Percentiles rank a stretch among this genome's conserved stretches.
These are phyloP conservation scores for Drosophila phalerata DNA, from an alignment of 2,888 invertebrate genomes.

Conservation along the genomic window DNA sequence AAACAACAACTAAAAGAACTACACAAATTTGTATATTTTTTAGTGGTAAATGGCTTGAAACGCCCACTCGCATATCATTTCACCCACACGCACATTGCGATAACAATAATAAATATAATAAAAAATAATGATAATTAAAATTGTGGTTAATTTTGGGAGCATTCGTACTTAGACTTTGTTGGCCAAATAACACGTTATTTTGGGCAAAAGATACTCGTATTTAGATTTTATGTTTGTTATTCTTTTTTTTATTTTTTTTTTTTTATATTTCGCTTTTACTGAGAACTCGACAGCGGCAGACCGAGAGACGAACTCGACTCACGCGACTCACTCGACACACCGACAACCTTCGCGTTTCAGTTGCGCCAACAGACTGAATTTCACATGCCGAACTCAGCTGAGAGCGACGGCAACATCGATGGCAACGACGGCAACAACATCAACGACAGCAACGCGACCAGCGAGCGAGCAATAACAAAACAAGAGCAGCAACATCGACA, in stretches of 20 bases:
- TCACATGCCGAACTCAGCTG: conserved; percentile 14
- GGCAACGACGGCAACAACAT: conserved; percentile 12
- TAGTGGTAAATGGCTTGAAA: conserved; percentile 36
- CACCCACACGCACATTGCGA: conserved; percentile 34
- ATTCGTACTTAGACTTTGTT: conserved; percentile 64
- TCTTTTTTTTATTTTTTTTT: neutral
- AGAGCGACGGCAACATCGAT: conserved; percentile 27
- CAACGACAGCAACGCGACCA: conserved; percentile 15
- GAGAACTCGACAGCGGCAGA: conserved; percentile 50
- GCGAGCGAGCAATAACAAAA: conserved; percentile 37
- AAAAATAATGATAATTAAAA: conserved; percentile 40
- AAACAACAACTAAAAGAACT: conserved; percentile 9
- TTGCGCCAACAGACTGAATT: conserved; percentile 75
- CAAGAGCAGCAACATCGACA: conserved; percentile 32
- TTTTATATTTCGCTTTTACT: conserved; percentile 12
- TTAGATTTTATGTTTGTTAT: neutral
- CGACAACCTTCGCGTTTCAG: conserved; percentile 73
- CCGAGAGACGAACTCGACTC: conserved; percentile 31
- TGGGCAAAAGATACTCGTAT: conserved; percentile 45
- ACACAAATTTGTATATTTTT: conserved; percentile 31
- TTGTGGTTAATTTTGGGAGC: conserved; percentile 39
- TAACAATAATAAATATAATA: conserved; percentile 34
- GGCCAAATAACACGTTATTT: conserved; percentile 58
- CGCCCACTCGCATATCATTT: conserved; percentile 53
- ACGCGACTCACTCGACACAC: conserved; percentile 47